A percentile compares a stretch with the other conserved stretches of the same genome.
phyloP scores from a whole-genome alignment of 2,113 vertebrate species.

The Pelobates fuscus region DNA sequence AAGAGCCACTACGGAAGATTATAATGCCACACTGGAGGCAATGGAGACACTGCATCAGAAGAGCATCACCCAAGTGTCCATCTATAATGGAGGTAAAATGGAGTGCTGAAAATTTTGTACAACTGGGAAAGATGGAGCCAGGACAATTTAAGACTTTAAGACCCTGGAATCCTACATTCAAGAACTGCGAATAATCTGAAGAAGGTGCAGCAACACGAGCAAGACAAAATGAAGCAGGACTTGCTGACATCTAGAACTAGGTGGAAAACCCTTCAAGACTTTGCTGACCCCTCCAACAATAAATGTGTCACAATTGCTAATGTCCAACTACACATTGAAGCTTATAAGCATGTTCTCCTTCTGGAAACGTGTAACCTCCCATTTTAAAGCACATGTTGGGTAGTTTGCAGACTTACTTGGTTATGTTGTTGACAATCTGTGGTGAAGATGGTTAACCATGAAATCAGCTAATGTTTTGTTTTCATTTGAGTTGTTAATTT shows the following conservation, averaged over 20 bases:
- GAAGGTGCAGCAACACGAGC: slow-evolving; percentile 63
- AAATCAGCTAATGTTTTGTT: slow-evolving; percentile 66
- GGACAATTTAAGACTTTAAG: slow-evolving; percentile 99
- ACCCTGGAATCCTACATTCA: slow-evolving; percentile 96
- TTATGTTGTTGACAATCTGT: slow-evolving; percentile 59
- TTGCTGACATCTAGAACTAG: slow-evolving; percentile 59
- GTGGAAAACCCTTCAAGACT: neutral
- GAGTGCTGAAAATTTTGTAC: slow-evolving; percentile 92
- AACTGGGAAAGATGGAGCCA: slow-evolving; percentile 97
- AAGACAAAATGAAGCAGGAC: slow-evolving; percentile 38
- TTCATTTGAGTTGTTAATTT: slow-evolving; percentile 47
- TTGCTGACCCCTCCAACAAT: neutral
- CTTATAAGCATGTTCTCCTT: neutral
- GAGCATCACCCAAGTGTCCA: slow-evolving; percentile 99
- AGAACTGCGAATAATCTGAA: slow-evolving; percentile 96
- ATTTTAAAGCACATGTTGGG: neutral
- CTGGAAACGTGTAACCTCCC: neutral
- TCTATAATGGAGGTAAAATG: slow-evolving; percentile 97
- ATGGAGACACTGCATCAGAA: slow-evolving; percentile 98
- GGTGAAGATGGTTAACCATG: slow-evolving; percentile 69
- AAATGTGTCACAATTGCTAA: neutral
- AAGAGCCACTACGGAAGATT: slow-evolving; percentile 93
- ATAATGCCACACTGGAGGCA: slow-evolving; percentile 92
- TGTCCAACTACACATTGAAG: neutral
- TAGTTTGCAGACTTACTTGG: slow-evolving; percentile 26